phyloP scores from a whole-genome alignment of 1,140 invertebrate genomes.

The Stenopsyche tienmushanensis region DNA sequence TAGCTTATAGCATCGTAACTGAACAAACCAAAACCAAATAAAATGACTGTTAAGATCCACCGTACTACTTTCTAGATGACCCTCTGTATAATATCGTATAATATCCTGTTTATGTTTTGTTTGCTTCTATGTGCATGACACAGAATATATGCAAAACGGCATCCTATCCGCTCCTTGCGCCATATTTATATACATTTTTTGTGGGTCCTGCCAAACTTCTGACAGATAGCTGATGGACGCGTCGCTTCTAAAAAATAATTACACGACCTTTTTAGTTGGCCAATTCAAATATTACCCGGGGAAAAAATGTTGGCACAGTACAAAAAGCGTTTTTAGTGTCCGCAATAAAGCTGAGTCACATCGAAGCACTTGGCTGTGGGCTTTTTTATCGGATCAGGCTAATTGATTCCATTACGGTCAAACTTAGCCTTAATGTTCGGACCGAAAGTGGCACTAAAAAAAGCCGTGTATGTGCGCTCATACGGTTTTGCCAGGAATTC shows the following conservation, averaged over 20 bases:
- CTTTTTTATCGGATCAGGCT: conserved; percentile 3
- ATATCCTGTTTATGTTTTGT: too few relatives aligned
- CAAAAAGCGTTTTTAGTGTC: not conserved
- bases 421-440: conserved; percentile 3
- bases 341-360: conserved; percentile 3
- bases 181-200: too few relatives aligned
- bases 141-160: too few relatives aligned
- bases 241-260: conserved; percentile 7
- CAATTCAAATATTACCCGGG: not conserved
- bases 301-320: not conserved
- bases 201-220: too few relatives aligned
- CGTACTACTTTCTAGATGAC: too few relatives aligned
- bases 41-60: too few relatives aligned
- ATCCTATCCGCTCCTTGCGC: too few relatives aligned
- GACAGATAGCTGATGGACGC: too few relatives aligned
- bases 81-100: too few relatives aligned
- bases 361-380: not conserved
- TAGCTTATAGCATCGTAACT: too few relatives aligned
- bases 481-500: not conserved
- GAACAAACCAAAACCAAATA: too few relatives aligned
- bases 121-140: too few relatives aligned
- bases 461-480: not conserved
- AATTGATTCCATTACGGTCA: conserved; percentile 12
- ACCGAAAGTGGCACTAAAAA: not conserved
- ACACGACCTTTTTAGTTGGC: not conserved